Base-by-base conservation (phyloP, 1,140 invertebrate species). In the Phymorhynchus buccinoides region DNA sequence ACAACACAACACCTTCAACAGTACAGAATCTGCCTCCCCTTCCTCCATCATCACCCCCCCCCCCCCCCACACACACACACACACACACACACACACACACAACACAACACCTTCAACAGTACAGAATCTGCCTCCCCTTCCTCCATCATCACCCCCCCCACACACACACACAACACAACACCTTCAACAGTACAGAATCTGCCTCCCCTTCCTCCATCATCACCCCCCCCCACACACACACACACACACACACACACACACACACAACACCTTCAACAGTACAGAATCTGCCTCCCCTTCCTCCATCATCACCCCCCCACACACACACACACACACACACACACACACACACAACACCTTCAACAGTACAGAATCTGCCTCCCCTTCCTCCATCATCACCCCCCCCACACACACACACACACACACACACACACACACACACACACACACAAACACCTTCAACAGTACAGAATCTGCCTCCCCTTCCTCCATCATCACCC, bases 141-240 rank as follows among this genome's bases (percentile, higher is more conserved):
- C n/a, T n/a, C n/a, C n/a, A n/a, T n/a, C n/a, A n/a, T n/a, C n/a
- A n/a, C n/a, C n/a, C n/a, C n/a, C n/a, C n/a, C 48, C 62, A 78
- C 75, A 78, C 75, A 78, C 32, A 35, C 75, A 78, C 7, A 35
- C 32, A 66, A 62, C 14, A 62, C 0, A 52, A 52, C 22, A n/a
- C n/a, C n/a, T n/a, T n/a, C n/a, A n/a, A n/a, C n/a, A n/a, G n/a
- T n/a, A n/a, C n/a, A n/a, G n/a, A n/a, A n/a, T n/a, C n/a, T n/a
- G n/a, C n/a, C n/a, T n/a, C n/a, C n/a, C n/a, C n/a, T n/a, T n/a
- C n/a, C n/a, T n/a, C n/a, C n/a, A n/a, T n/a, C n/a, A n/a, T n/a
- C n/a, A n/a, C n/a, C n/a, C n/a, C n/a, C n/a, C n/a, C 48, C 62
- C 75, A 78, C 75, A 78, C 32, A 35, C 75, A 78, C 7, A 35